Evolutionary conservation across 2,888 invertebrate genomes (phyloP), one percentile per base, ranked within the genome.

Genomic region (Chrysina gloriosa): DNA sequence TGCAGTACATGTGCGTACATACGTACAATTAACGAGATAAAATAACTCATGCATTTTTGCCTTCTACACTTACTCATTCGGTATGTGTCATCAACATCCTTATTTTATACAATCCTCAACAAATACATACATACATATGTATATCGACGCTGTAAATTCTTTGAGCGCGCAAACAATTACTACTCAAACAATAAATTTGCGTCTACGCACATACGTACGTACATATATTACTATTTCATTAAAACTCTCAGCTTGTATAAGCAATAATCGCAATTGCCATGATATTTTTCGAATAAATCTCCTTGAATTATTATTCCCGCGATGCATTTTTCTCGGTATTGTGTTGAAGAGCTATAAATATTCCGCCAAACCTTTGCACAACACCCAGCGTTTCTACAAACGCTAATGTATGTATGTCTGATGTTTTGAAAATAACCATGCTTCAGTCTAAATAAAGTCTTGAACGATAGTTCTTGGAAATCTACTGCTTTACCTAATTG

Each of bases 301-400:
- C 2, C 9, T 1, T 25, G 5, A 6, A 58, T 58, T 58, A 39
- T 58, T 39, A 58, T 58, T 58, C 58, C 16, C 7, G 7, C 9
- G 25, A n/a, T 39, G 39, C 9, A 42, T 58, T 36, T 50, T 31
- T 29, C 50, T 11, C 6, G 14, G 50, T 14, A 50, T 50, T 14
- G 36, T 14, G 29, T 25, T 39, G 27, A 21, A 16, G 14, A 5
- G 39, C 14, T 39, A 58, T 58, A 58, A 58, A 39, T 58, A 58
- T 58, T 39, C 14, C 39, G n/a, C n/a, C n/a, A n/a, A 14, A 6
- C 14, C 7, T 14, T 29, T 29, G 31, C 50, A 52, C 7, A 9
- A 52, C n/a, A 7, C 36, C 9, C 36, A 36, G 9, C 36, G 36
- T 36, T 36, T 36, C 2, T 36, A n/a, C 36, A 36, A 7, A 36